Conservation (phyloP, 1,140 invertebrate genomes). For the Drosophila mojavensis region DNA sequence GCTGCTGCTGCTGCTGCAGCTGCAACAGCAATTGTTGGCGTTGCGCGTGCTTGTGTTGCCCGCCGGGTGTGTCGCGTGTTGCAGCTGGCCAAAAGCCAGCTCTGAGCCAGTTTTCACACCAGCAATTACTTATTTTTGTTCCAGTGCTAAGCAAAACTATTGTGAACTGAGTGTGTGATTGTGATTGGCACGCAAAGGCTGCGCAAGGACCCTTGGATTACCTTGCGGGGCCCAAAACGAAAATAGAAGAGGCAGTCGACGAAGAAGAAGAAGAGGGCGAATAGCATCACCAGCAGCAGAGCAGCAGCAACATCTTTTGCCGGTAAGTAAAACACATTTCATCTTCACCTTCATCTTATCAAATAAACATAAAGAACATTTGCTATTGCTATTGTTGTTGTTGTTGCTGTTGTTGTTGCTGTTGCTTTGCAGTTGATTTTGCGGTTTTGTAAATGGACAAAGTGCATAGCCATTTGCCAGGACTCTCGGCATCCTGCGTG, state of each 20-base stretch:
- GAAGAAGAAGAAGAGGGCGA: background rate
- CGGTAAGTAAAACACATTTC: slow-evolving; percentile 13
- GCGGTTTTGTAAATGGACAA: slow-evolving; percentile 10
- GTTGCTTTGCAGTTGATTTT: slow-evolving; percentile 34
- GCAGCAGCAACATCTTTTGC: background rate
- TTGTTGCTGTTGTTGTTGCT: background rate
- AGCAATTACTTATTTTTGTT: slow-evolving; percentile 11
- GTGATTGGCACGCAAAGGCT: slow-evolving; percentile 38
- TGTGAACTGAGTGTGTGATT: slow-evolving; percentile 31
- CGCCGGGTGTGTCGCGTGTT: slow-evolving; percentile 40
- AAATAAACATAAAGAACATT: background rate
- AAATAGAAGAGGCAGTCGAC: background rate
- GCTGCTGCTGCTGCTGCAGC: background rate
- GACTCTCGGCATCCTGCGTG: background rate
- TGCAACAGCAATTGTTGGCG: background rate
- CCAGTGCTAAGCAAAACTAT: slow-evolving; percentile 25
- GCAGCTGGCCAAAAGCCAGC: slow-evolving; percentile 1
- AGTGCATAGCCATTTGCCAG: slow-evolving; percentile 3
- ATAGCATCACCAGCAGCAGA: too few species aligned
- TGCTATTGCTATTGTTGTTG: too few species aligned
- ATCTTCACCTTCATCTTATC: background rate
- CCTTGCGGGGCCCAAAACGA: slow-evolving; percentile 55
- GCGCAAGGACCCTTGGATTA: slow-evolving; percentile 80
- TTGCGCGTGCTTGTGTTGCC: slow-evolving; percentile 11
- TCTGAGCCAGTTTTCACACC: background rate